phyloP scores from a whole-genome alignment of 1,140 invertebrate species.

The Papilio polyxenes region DNA sequence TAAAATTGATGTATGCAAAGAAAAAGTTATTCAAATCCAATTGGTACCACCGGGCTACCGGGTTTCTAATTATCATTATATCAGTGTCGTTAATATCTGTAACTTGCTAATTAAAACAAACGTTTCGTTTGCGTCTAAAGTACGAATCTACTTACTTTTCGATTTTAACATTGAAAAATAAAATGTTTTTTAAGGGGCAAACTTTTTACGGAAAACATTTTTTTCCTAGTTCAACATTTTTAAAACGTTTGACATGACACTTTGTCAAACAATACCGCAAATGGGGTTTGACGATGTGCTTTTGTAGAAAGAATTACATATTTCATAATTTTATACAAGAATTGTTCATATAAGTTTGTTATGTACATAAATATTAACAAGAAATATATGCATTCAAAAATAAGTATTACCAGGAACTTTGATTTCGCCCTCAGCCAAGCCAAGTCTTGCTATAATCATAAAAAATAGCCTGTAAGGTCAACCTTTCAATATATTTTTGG shows the following conservation, averaged over 20 bases:
- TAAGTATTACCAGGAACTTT: background rate
- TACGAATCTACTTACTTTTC: no score
- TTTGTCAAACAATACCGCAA: constrained; percentile 70
- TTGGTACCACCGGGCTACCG: no score
- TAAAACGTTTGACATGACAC: constrained; percentile 49
- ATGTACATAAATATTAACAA: constrained; percentile 36
- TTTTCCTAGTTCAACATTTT: constrained; percentile 21
- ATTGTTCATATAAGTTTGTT: constrained; percentile 28
- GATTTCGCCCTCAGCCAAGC: constrained; percentile 6
- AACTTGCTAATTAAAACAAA: no score
- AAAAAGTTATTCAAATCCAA: no score
- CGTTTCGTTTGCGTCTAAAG: no score
- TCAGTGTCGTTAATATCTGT: no score
- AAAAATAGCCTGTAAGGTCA: constrained; percentile 34
- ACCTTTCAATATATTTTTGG: constrained; percentile 25
- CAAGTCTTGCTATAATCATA: constrained; percentile 29
- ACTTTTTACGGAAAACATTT: background rate
- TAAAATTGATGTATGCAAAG: no score
- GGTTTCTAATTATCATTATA: no score
- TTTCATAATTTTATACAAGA: constrained; percentile 51
- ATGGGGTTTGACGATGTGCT: constrained; percentile 69
- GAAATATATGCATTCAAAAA: constrained; percentile 15
- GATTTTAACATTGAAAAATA: background rate
- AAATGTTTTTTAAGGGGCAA: background rate
- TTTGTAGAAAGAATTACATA: constrained; percentile 60